Base-by-base conservation (phyloP, 2,113 vertebrate genomes). In the Semicossyphus pulcher region DNA sequence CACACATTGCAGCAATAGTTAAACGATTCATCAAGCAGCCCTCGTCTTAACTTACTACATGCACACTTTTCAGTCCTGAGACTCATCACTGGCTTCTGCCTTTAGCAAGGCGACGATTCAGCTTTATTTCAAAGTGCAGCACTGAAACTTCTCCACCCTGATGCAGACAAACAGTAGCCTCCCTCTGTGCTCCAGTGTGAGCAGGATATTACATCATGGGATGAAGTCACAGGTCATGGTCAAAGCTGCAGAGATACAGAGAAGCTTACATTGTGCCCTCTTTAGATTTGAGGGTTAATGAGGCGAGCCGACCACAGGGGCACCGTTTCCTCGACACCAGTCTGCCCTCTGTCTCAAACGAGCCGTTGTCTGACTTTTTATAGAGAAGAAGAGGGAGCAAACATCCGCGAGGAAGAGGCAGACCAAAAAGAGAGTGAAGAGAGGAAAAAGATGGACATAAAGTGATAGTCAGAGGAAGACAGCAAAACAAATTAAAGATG, bases 261-360 rank as follows among this genome's bases (percentile, higher is more conserved):
- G 73, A n/a, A n/a, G 18, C 67, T 52, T 34, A 26, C 65, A 81
- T 70, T 90, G 76, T 88, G 34, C 57, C 29, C 28, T 31, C 26
- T 83, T 65, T 45, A 80, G 81, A 73, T 67, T 31, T 4, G 9
- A 64, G 60, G 66, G 65, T 65, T 65, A 25, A 62, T 56, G 44
- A 67, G 37, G 42, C 6, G 10, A 44, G 69, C 60, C 58, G 11
- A 53, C 47, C 32, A 64, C 58, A 31, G 37, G 28, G 59, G 10
- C 57, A 44, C 16, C 14, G 51, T 58, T 45, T 62, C 68, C 67
- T 18, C 53, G 42, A 59, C 18, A 9, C 1, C 42, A 4, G 1
- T 11, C 68, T 78, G 44, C 16, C 42, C 29, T 65, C 29, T 14
- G n/a, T 52, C 42, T 84, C 37, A 87, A 85, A 68, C 56, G 28